These are phyloP conservation scores for Camptogramma bilineatum DNA, from an alignment of 2,888 invertebrate species.

Conservation along the genomic window DNA sequence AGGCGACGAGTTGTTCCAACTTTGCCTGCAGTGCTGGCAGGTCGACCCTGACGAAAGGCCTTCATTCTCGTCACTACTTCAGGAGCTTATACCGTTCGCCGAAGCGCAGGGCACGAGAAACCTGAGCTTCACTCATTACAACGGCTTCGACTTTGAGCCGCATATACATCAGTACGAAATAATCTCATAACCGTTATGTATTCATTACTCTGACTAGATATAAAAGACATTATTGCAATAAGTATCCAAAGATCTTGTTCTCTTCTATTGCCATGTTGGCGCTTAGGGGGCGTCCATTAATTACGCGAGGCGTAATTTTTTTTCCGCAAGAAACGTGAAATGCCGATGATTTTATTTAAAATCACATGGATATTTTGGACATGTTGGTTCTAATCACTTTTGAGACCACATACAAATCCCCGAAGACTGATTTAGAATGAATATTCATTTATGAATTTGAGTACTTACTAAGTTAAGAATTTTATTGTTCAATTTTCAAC, in stretches of 20 bases:
- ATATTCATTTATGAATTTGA: too few relatives aligned
- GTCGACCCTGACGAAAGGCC: conserved; percentile 92
- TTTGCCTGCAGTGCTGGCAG: conserved; percentile 94
- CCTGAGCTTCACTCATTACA: conserved; percentile 78
- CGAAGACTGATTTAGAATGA: too few relatives aligned
- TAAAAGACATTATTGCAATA: conserved; percentile 23
- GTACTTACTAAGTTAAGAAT: too few relatives aligned
- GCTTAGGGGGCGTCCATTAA: too few relatives aligned
- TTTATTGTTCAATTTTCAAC: too few relatives aligned
- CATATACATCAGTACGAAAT: conserved; percentile 78
- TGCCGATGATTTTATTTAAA: too few relatives aligned
- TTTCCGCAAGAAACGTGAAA: too few relatives aligned
- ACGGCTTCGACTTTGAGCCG: conserved; percentile 77
- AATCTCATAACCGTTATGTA: conserved; percentile 58
- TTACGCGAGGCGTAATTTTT: too few relatives aligned
- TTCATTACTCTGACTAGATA: conserved; percentile 16
- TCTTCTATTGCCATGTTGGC: conserved; percentile 20
- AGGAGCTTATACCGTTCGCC: conserved; percentile 69
- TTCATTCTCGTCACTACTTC: conserved; percentile 87
- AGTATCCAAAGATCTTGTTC: conserved; percentile 45
- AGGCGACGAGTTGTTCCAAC: conserved; percentile 92
- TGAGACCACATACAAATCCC: too few relatives aligned
- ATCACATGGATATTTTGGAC: too few relatives aligned
- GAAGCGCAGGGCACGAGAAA: conserved; percentile 66
- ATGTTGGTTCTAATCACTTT: too few relatives aligned